Conservation (phyloP, 37 sponge, comb jelly and placozoan species). For the Theonella swinhoei region DNA sequence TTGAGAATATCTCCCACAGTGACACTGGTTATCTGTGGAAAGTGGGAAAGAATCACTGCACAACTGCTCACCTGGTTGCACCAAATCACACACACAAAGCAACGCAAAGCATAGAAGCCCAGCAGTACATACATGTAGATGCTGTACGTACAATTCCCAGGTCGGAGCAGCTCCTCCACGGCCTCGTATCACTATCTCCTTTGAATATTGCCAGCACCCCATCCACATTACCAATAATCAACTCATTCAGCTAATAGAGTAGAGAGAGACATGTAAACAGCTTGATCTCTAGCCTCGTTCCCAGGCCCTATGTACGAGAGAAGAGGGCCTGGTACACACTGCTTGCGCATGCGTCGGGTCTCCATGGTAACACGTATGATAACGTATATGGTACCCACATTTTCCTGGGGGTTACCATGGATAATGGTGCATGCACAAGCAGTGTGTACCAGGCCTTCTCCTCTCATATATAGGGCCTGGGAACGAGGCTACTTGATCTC, state of each 20-base stretch:
- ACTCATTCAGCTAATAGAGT: conserved; percentile 63
- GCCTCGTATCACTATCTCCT: conserved; percentile 39
- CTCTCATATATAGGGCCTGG: too few species aligned
- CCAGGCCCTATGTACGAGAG: too few species aligned
- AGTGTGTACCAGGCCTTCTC: too few species aligned
- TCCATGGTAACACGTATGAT: too few species aligned
- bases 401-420: too few species aligned
- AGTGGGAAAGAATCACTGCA: not conserved
- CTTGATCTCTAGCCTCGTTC: not conserved
- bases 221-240: conserved; percentile 76
- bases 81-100: too few species aligned
- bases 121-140: not conserved
- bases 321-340: too few species aligned
- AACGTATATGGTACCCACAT: not conserved
- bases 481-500: too few species aligned
- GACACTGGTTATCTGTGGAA: conserved; percentile 67
- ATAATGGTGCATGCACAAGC: too few species aligned
- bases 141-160: conserved; percentile 65
- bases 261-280: not conserved
- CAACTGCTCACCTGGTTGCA: too few species aligned
- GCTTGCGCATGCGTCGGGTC: too few species aligned
- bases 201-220: conserved; percentile 81
- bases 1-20: conserved; percentile 66
- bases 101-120: not conserved
- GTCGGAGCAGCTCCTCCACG: conserved; percentile 63